Conservation (phyloP, 2,113 vertebrate genomes). For the Bubalus kerabau region DNA sequence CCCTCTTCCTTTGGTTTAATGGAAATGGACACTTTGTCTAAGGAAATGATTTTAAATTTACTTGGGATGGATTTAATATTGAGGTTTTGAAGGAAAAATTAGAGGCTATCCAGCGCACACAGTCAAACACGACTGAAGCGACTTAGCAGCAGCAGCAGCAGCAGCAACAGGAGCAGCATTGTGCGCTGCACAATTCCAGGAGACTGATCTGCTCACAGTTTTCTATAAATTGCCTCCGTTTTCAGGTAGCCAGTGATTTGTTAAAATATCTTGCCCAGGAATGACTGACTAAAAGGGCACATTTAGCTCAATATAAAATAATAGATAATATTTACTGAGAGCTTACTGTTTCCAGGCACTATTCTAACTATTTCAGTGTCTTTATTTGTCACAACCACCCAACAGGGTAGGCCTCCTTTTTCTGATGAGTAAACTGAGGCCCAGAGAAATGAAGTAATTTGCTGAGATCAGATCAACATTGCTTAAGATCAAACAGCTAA, state of each 20-base stretch:
- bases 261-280: conserved; percentile 10
- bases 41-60: conserved; percentile 8
- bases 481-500: background rate
- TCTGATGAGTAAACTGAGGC: background rate
- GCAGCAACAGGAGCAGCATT: background rate
- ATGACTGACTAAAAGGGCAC: background rate
- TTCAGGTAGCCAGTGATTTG: background rate
- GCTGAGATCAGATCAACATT: background rate
- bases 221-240: background rate
- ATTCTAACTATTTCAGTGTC: background rate
- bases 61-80: background rate
- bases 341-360: background rate
- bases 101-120: background rate
- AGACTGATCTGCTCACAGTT: background rate
- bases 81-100: background rate
- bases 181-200: background rate
- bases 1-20: conserved; percentile 40
- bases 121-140: too few relatives aligned
- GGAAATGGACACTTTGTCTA: conserved; percentile 14
- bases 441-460: conserved; percentile 20
- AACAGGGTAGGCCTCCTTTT: conserved; percentile 6
- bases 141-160: too few relatives aligned
- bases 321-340: conserved; percentile 12
- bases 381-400: background rate
- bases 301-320: conserved; percentile 30